Percentiles rank a stretch among this genome's conserved stretches.
These are phyloP conservation scores for Nomada fabriciana DNA, from an alignment of 2,888 invertebrate genomes.

Conservation along the genomic window DNA sequence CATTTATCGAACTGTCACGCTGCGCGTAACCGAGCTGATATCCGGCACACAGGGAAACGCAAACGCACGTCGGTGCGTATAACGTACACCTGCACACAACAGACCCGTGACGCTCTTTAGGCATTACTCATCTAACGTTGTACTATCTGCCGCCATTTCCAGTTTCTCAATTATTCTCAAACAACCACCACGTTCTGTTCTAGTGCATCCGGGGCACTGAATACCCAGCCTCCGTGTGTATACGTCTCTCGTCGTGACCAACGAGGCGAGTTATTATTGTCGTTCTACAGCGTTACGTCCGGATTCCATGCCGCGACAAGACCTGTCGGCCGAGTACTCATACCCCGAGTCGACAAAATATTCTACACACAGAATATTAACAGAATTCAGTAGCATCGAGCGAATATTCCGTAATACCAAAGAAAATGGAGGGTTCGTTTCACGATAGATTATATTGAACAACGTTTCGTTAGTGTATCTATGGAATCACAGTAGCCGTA, in stretches of 20 bases:
- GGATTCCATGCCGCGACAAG: constrained; percentile 46
- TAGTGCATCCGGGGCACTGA: constrained; percentile 69
- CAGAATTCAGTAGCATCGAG: background rate
- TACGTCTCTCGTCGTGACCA: constrained; percentile 48
- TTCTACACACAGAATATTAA: background rate
- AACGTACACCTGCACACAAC: constrained; percentile 6
- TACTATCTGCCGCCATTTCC: constrained; percentile 53
- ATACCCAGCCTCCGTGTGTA: constrained; percentile 38
- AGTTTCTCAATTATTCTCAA: constrained; percentile 79
- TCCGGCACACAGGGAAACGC: background rate
- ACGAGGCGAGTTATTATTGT: constrained; percentile 69
- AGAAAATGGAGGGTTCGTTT: too few species aligned
- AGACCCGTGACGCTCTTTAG: constrained; percentile 50
- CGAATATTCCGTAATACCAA: too few species aligned
- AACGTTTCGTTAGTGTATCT: background rate
- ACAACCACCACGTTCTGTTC: constrained; percentile 75
- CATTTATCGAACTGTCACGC: constrained; percentile 37
- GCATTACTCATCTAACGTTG: constrained; percentile 64
- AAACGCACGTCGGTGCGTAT: background rate
- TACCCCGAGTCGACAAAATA: background rate
- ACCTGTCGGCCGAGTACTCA: constrained; percentile 3
- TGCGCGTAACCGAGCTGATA: constrained; percentile 10
- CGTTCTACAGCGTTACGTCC: constrained; percentile 61
- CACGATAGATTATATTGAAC: background rate
- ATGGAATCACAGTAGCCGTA: background rate